Evolutionary conservation across 2,797 vertebrate species (phyloP).

Genomic region (Octomys mimax): DNA sequence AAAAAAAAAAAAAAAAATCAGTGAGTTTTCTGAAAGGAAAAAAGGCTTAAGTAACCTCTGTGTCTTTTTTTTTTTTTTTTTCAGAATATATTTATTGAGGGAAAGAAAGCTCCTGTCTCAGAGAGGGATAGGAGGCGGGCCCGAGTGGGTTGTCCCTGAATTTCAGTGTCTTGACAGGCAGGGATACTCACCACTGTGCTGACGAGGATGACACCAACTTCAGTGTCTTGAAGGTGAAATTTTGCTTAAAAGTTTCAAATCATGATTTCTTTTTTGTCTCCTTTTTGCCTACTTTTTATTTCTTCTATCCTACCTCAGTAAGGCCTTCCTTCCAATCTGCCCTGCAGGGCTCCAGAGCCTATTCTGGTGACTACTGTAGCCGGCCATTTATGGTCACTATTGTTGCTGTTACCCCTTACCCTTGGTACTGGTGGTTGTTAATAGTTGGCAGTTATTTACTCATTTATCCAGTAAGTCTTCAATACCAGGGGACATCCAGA

Average conservation of each 20-base stretch:
- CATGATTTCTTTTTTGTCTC: background rate
- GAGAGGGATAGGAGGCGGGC: too few species aligned
- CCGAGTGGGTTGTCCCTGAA: too few species aligned
- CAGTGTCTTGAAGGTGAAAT: background rate
- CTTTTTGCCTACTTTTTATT: background rate
- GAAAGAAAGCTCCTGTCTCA: too few species aligned
- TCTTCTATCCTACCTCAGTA: background rate
- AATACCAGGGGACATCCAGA: background rate
- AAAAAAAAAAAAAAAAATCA: too few species aligned
- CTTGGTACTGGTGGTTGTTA: background rate
- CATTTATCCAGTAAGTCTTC: background rate
- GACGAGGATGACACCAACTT: background rate
- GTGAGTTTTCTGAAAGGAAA: background rate
- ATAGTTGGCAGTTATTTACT: background rate
- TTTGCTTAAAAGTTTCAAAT: background rate
- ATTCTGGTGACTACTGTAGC: background rate
- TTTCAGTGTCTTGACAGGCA: too few species aligned
- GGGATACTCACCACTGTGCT: too few species aligned
- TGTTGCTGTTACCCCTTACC: background rate
- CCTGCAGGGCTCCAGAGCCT: background rate
- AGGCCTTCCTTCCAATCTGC: background rate
- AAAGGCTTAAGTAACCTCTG: background rate
- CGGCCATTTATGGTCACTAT: too few species aligned
- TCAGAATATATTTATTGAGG: too few species aligned
- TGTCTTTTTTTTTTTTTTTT: too few species aligned